A percentile compares a stretch with the other conserved stretches of the same genome.
These are phyloP conservation scores for Micromussa lordhowensis DNA, from an alignment of 92 coral and sea anemone species.

Conservation along the genomic window DNA sequence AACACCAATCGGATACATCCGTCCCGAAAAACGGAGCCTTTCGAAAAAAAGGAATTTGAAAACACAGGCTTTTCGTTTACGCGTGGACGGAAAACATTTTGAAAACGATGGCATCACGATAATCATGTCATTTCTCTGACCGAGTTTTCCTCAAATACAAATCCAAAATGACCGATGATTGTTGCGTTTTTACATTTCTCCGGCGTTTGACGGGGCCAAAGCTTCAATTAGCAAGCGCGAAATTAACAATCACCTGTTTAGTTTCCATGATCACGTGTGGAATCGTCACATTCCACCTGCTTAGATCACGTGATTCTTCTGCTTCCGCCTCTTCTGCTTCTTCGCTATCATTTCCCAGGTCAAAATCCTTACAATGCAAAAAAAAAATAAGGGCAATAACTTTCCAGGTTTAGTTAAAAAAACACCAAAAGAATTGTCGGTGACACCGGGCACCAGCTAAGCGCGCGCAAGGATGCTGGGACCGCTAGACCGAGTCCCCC, in stretches of 20 bases:
- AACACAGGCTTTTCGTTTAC: too few species aligned
- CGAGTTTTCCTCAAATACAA: too few species aligned
- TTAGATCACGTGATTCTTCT: constrained; percentile 80
- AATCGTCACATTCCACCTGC: constrained; percentile 90
- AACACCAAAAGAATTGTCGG: background rate
- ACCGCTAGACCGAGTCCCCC: background rate
- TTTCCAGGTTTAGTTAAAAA: background rate
- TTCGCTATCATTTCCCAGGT: constrained; percentile 71
- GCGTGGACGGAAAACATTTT: too few species aligned
- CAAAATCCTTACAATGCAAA: constrained; percentile 63
- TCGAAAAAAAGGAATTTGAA: too few species aligned
- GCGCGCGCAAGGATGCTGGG: background rate
- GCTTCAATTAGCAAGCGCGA: too few species aligned
- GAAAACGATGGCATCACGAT: too few species aligned
- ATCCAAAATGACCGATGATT: too few species aligned
- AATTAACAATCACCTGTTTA: constrained; percentile 58
- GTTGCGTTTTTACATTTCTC: too few species aligned
- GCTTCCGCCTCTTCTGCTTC: constrained; percentile 35
- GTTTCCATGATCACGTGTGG: constrained; percentile 95
- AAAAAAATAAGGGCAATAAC: background rate
- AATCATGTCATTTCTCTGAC: too few species aligned
- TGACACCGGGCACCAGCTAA: background rate
- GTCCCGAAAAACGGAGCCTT: too few species aligned
- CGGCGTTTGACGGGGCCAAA: too few species aligned
- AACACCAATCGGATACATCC: too few species aligned